phyloP scores from a whole-genome alignment of 2,888 invertebrate genomes.

The Exocentrus adspersus region DNA sequence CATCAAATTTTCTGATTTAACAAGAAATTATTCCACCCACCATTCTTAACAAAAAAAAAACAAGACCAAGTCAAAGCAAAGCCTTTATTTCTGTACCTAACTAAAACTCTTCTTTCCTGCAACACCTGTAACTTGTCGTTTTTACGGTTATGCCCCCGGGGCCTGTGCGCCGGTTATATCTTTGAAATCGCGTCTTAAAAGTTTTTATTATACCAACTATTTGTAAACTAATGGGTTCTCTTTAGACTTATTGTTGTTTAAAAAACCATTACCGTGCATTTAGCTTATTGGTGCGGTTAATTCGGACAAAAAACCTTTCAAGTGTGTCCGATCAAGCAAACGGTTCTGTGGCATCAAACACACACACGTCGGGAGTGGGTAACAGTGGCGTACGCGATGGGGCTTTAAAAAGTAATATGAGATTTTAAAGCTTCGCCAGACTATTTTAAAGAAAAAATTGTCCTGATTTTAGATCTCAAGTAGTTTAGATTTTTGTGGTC shows the following conservation, averaged over 20 bases:
- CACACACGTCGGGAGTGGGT: constrained; percentile 39
- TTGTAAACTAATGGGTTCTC: constrained; percentile 29
- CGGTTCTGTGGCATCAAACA: constrained; percentile 40
- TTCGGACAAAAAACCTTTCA: constrained; percentile 50
- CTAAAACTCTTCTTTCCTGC: too few species aligned
- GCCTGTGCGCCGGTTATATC: constrained; percentile 19
- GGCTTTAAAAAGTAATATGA: too few species aligned
- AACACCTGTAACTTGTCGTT: neutral
- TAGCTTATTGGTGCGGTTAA: constrained; percentile 49
- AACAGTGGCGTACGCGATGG: neutral
- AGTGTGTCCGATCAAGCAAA: constrained; percentile 44
- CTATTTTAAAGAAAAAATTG: neutral
- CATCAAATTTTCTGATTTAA: neutral
- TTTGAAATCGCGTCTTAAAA: constrained; percentile 23
- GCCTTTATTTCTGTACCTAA: too few species aligned
- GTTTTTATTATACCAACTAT: constrained; percentile 28
- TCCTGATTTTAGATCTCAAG: neutral
- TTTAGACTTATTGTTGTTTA: constrained; percentile 36
- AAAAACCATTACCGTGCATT: constrained; percentile 46
- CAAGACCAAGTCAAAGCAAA: too few species aligned
- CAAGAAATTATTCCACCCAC: neutral
- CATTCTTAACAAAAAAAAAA: too few species aligned
- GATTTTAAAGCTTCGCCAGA: too few species aligned
- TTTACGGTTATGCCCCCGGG: neutral
- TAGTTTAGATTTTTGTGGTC: too few species aligned